Evolutionary conservation across 2,797 vertebrate genomes (phyloP), one percentile per base, ranked within the genome.

Genomic region (Manis javanica): DNA sequence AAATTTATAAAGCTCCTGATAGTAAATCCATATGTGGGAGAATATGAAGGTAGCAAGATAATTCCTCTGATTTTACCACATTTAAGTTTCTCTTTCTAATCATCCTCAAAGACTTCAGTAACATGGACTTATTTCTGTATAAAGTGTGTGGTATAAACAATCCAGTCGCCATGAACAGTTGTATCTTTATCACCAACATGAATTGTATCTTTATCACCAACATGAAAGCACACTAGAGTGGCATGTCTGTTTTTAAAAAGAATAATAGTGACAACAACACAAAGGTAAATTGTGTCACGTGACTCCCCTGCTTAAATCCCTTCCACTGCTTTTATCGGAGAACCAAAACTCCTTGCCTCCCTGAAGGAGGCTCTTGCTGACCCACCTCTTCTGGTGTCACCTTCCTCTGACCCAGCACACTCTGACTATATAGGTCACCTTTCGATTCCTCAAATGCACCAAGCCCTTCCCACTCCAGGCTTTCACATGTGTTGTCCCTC

Each of bases 1-100:
- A 92, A 26, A 4, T 92, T 75, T 63, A n/a, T 68, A 77, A 61
- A 29, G 5, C 10, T 85, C 23, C 24, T 57, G 39, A 71, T 51
- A 55, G 34, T 72, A 68, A 95, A 88, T 74, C 42, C 26, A 31
- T 53, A 71, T 55, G 24, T 82, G 26, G 74, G 42, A 53, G 31
- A 74, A 85, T 59, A 66, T 75, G 29, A 89, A 81, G 29, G n/a
- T 34, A 10, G 69, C 11, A 64, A 57, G 26, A 55, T 14, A 83
- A 90, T 34, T 83, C 55, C 37, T 87, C 78, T 81, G 24, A 86
- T 85, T 88, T 34, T 88, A 16, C 5, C 21, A 68, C 55, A 49
- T 16, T 82, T 26, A 89, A 71, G 79, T 83, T 78, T 85, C 51
- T 96, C 75, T 90, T 83, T 51, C 81, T 87, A 90, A 78, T 78